Evolutionary conservation across 2,888 invertebrate genomes (phyloP).

Genomic region (Aspidiotus rigidus): DNA sequence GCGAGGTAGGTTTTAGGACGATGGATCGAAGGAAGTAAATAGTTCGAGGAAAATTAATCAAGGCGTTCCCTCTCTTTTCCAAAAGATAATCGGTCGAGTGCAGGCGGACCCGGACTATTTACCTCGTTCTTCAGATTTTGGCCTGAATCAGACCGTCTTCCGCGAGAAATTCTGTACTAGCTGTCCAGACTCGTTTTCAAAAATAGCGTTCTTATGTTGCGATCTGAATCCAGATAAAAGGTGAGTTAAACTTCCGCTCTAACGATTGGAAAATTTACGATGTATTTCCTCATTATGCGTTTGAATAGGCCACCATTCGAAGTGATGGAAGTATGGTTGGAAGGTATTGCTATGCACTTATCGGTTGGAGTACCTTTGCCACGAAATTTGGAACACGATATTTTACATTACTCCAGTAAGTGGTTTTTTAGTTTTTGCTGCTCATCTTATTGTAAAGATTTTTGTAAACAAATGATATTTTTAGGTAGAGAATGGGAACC

Average conservation of each 20-base stretch:
- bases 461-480: background rate
- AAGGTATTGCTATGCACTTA: slow-evolving; percentile 64
- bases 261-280: no score
- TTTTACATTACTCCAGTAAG: slow-evolving; percentile 53
- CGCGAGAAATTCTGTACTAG: slow-evolving; percentile 71
- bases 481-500: slow-evolving; percentile 8
- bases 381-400: slow-evolving; percentile 61
- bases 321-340: slow-evolving; percentile 79
- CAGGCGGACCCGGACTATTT: slow-evolving; percentile 90
- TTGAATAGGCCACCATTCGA: slow-evolving; percentile 64
- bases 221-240: slow-evolving; percentile 81
- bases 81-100: slow-evolving; percentile 80
- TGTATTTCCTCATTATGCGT: slow-evolving; percentile 15
- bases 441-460: no score
- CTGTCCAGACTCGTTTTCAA: slow-evolving; percentile 80
- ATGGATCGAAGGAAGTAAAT: no score
- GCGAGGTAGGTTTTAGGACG: slow-evolving; percentile 57
- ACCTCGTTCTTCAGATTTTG: slow-evolving; percentile 84
- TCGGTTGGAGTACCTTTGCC: slow-evolving; percentile 56
- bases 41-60: background rate
- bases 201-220: slow-evolving; percentile 81
- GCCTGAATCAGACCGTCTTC: slow-evolving; percentile 76
- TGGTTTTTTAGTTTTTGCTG: background rate
- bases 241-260: slow-evolving; percentile 44
- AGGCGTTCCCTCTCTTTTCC: background rate